Base-by-base conservation (phyloP, 2,113 vertebrate genomes). In the Camelus bactrianus region DNA sequence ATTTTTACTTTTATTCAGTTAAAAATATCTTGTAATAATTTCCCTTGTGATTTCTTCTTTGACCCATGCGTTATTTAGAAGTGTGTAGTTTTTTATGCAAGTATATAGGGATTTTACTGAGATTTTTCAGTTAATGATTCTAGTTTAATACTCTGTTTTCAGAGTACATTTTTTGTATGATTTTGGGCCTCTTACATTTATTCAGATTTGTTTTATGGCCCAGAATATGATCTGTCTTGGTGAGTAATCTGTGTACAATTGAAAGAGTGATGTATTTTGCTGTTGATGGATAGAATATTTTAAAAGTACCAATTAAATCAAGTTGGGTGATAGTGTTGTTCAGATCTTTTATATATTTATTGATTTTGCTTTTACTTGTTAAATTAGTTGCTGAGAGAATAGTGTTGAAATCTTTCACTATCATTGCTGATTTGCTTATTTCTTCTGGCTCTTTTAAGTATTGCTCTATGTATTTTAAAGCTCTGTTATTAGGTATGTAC, bases 1-100 rank as follows among this genome's bases (percentile, higher is more conserved):
- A 14, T 85, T 89, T 75, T 84, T 54, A 19, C 62, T 88, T 79
- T 87, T 72, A 79, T 73, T 92, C 83, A 93, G 35, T 90, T 96
- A 15, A 70, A 62, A 89, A 46, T 93, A 58, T 16, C 80, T 86
- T 73, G 8, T 69, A 88, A 54, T 64, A 30, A 62, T 92, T 70
- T 88, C 26, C 3, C 22, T 62, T 64, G 12, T 28, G 7, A 35
- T 80, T 80, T 76, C 24, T 70, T 62, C 8, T 60, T 84, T 70
- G 62, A 62, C 42, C 20, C 19, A 30, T 93, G 30, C 6, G 17
- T 89, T 90, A 84, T 54, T 89, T 77, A 38, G n/a, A 79, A 28
- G 7, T 64, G 20, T 42, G 8, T 86, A 54, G 26, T 79, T 77
- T 93, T 80, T 46, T 60, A 69, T 73, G 19, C 32, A 87, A 80